phyloP scores from a whole-genome alignment of 2,113 vertebrate species.

The Esox niger region DNA sequence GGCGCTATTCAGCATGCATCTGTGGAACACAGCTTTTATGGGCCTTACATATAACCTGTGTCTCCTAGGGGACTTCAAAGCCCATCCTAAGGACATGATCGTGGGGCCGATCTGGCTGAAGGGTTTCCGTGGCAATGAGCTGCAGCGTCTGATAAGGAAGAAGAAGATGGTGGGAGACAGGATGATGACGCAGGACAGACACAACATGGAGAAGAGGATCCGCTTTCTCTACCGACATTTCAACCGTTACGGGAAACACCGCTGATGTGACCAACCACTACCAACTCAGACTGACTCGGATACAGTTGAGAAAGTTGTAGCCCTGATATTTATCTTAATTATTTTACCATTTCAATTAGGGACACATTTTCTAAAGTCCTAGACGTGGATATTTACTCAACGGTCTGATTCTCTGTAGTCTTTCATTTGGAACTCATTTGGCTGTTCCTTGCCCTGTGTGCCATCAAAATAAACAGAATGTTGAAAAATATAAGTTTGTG shows the following conservation, averaged over 20 bases:
- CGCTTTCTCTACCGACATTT: conserved; percentile 84
- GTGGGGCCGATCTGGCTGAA: conserved; percentile 84
- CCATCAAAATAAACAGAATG: background rate
- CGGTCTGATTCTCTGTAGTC: background rate
- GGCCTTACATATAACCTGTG: conserved; percentile 13
- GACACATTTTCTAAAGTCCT: background rate
- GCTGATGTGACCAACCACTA: conserved; percentile 61
- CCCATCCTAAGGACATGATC: conserved; percentile 86
- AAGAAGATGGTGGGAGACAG: conserved; percentile 83
- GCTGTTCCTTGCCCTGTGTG: background rate
- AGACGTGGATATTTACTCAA: background rate
- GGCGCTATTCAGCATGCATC: too few relatives aligned
- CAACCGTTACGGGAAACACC: conserved; percentile 84
- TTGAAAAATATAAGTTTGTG: background rate
- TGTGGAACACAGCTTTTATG: too few relatives aligned
- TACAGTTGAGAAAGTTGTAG: too few relatives aligned
- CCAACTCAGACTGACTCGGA: too few relatives aligned
- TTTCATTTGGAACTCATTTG: background rate
- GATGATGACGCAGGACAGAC: conserved; percentile 84
- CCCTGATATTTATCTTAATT: too few relatives aligned
- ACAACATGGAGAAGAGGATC: conserved; percentile 87
- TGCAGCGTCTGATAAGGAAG: conserved; percentile 86
- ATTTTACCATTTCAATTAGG: too few relatives aligned
- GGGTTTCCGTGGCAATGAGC: conserved; percentile 81
- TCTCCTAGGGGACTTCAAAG: conserved; percentile 84